Evolutionary conservation across 2,888 invertebrate species (phyloP), one percentile per base, ranked within the genome.

Genomic region (Drosophila parthenogenetica): DNA sequence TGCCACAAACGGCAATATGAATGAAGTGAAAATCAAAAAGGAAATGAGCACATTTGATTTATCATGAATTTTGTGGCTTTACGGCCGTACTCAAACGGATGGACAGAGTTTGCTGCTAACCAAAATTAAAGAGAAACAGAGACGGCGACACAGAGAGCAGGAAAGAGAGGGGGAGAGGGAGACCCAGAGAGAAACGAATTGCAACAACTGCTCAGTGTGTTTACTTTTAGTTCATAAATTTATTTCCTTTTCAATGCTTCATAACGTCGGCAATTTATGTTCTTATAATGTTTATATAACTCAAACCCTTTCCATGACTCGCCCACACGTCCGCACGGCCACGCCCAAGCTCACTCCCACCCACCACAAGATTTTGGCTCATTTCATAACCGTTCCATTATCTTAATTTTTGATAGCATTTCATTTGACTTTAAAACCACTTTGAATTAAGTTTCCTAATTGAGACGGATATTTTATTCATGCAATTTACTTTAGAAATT

Each of bases 41-140:
- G 89, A 89, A 89, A 89, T 89, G 89, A 87, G 83, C 77, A 71
- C 74, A 80, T 80, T 84, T 87, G 83, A 89, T 90, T 89, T 89
- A 90, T 89, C 76, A 73, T 78, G 73, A 68, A 73, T 86, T 69
- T 61, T 81, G 81, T 84, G 79, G 81, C 67, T 71, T 73, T 64
- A 61, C 59, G 63, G 66, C 54, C 69, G n/a, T 59, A 14, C 60
- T 39, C 46, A 58, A 58, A 35, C 39, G 51, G 46, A 63, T 49
- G 70, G 22, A 50, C 51, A 60, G 39, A 57, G 46, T 43, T 53
- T 50, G 48, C 46, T 40, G n/a, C 39, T 35, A 46, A 32, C 19
- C n/a, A n/a, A 45, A 22, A 37, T 37, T 37, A 37, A 37, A 46
- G 49, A 3, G 14, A 14, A 8, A n/a, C n/a, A 46, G 14, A 29